Conservation (phyloP, 2,888 invertebrate species). For the Chromoteleia sp. region DNA sequence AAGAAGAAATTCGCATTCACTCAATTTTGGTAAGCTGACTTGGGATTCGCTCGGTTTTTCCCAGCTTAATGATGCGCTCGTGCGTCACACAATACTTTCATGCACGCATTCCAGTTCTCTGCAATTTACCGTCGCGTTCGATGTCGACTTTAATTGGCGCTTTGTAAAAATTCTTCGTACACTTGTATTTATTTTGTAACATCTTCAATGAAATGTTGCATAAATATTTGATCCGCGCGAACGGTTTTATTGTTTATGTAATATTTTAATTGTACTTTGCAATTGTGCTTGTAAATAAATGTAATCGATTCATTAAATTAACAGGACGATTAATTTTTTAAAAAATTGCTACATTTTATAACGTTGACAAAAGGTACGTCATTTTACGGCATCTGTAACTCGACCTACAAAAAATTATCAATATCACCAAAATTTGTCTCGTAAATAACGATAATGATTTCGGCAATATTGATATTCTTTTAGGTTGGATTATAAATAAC, state of each 20-base stretch:
- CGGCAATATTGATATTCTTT: no score
- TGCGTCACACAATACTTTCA: slow-evolving; percentile 43
- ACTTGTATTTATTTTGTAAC: slow-evolving; percentile 29
- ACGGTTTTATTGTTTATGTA: slow-evolving; percentile 19
- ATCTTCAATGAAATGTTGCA: slow-evolving; percentile 35
- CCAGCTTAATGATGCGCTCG: slow-evolving; percentile 40
- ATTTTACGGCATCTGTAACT: no score
- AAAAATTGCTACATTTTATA: no score
- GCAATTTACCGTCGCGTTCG: slow-evolving; percentile 18
- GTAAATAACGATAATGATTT: no score
- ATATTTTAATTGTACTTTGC: slow-evolving; percentile 6
- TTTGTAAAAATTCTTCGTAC: slow-evolving; percentile 23
- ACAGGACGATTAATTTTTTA: not conserved
- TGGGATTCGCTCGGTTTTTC: slow-evolving; percentile 4
- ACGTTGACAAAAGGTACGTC: no score
- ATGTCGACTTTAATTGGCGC: slow-evolving; percentile 35
- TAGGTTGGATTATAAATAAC: no score
- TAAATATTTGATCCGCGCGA: slow-evolving; percentile 23
- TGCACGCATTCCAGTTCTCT: slow-evolving; percentile 41
- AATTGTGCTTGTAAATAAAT: slow-evolving; percentile 13
- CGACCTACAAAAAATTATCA: no score
- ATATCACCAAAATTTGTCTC: no score
- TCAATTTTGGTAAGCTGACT: slow-evolving; percentile 6
- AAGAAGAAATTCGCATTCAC: not conserved
- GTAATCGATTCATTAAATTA: slow-evolving; percentile 6